Evolutionary conservation across 2,888 invertebrate species (phyloP).

Genomic region (Cremastinae sp.): DNA sequence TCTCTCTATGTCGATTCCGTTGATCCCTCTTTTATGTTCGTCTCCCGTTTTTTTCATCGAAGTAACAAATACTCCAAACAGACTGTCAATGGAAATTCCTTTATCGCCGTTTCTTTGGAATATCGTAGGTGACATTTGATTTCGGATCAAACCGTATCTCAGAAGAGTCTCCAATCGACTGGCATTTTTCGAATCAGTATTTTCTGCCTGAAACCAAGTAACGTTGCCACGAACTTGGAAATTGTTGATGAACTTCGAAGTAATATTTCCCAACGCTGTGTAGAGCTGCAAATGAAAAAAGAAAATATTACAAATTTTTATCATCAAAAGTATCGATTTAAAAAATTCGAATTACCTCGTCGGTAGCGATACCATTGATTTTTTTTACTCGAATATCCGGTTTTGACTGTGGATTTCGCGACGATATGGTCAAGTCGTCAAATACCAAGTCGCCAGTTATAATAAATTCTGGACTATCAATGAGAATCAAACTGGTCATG

Average conservation of each 20-base stretch:
- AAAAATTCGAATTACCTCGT: constrained; percentile 62
- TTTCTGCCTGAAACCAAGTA: constrained; percentile 68
- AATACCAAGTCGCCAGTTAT: constrained; percentile 68
- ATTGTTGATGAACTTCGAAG: constrained; percentile 50
- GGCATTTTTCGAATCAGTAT: constrained; percentile 48
- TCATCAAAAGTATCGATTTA: not conserved
- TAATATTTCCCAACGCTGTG: constrained; percentile 58
- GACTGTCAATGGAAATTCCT: constrained; percentile 18
- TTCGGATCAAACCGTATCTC: constrained; percentile 56
- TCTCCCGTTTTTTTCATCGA: constrained; percentile 2
- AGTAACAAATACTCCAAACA: constrained; percentile 17
- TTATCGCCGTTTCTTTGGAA: constrained; percentile 19
- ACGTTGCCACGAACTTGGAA: constrained; percentile 68
- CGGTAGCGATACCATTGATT: constrained; percentile 64
- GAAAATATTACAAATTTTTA: not conserved
- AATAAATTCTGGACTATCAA: constrained; percentile 64
- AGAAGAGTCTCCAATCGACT: constrained; percentile 39
- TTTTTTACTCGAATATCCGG: constrained; percentile 61
- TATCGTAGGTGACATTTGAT: not conserved
- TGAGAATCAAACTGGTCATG: constrained; percentile 64
- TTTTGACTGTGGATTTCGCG: constrained; percentile 43
- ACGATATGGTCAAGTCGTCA: constrained; percentile 59
- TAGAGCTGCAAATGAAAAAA: constrained; percentile 62
- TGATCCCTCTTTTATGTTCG: not conserved
- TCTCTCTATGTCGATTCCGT: constrained; percentile 5